Percentiles rank a stretch among this genome's conserved stretches.
These are phyloP conservation scores for Epinephelus lanceolatus DNA, from an alignment of 2,113 vertebrate species.

Conservation along the genomic window DNA sequence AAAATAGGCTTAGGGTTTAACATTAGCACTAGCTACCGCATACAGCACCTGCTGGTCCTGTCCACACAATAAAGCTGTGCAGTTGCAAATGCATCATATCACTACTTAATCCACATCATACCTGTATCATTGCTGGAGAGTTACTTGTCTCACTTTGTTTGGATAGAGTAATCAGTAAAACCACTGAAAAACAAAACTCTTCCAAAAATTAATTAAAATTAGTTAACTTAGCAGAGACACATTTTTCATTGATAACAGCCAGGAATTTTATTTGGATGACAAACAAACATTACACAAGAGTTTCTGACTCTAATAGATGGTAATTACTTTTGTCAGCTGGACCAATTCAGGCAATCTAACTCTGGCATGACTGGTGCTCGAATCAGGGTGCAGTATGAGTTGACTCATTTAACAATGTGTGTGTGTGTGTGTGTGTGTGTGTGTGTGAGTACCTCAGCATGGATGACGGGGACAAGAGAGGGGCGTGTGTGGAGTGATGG, in stretches of 20 bases:
- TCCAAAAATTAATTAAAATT: conserved; percentile 3
- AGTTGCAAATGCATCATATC: neutral
- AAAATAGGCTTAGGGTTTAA: too few relatives aligned
- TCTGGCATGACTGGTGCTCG: conserved; percentile 49
- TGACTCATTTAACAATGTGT: conserved; percentile 40
- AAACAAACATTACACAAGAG: conserved; percentile 42
- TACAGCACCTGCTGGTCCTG: too few relatives aligned
- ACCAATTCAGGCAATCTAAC: conserved; percentile 54
- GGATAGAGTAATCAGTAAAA: neutral
- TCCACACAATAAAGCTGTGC: too few relatives aligned
- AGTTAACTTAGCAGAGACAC: neutral
- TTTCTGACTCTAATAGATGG: conserved; percentile 37
- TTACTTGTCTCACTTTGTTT: neutral
- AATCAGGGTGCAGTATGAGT: conserved; percentile 40
- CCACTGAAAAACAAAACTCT: neutral
- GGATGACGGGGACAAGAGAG: conserved; percentile 46
- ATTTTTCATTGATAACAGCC: conserved; percentile 14
- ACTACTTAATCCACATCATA: neutral
- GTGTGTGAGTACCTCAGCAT: conserved; percentile 37
- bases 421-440: conserved; percentile 40
- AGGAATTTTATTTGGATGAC: conserved; percentile 15
- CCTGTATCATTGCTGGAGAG: neutral
- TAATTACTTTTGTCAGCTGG: conserved; percentile 64
- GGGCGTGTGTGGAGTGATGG: conserved; percentile 24
- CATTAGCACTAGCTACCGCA: too few relatives aligned